Percentiles rank a stretch among this genome's conserved stretches.
phyloP scores from a whole-genome alignment of 2,888 invertebrate genomes.

The Hyppa rectilinea region DNA sequence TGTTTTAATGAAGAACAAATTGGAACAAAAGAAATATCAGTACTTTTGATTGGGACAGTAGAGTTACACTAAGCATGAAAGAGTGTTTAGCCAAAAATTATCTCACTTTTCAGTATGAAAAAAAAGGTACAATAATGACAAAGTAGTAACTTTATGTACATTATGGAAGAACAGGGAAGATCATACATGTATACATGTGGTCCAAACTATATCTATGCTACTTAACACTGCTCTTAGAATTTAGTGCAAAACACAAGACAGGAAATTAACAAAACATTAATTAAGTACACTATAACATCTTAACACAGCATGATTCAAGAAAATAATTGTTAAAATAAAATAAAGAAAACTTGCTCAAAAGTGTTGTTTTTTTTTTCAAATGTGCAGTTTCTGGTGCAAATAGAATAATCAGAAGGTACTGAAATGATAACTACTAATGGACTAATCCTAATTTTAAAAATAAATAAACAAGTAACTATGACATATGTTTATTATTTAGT shows the following conservation, averaged over 20 bases:
- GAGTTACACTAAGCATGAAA: slow-evolving; percentile 3
- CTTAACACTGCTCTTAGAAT: slow-evolving; percentile 69
- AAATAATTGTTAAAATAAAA: slow-evolving; percentile 33
- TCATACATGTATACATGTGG: slow-evolving; percentile 65
- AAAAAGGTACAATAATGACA: not conserved
- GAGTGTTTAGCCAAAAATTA: not conserved
- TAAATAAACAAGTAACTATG: slow-evolving; percentile 72
- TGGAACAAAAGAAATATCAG: slow-evolving; percentile 11
- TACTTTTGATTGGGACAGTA: not conserved
- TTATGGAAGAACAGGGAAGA: slow-evolving; percentile 64
- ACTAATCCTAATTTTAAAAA: slow-evolving; percentile 67
- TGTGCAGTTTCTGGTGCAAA: slow-evolving; percentile 63
- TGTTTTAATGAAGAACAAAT: slow-evolving; percentile 13
- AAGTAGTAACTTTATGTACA: slow-evolving; percentile 33
- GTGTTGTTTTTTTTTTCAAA: slow-evolving; percentile 29
- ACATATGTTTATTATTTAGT: slow-evolving; percentile 62
- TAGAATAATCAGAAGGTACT: slow-evolving; percentile 57
- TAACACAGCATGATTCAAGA: slow-evolving; percentile 49
- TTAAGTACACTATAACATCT: slow-evolving; percentile 75
- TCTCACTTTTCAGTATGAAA: slow-evolving; percentile 2
- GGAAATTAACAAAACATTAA: slow-evolving; percentile 60
- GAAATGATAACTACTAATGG: slow-evolving; percentile 58
- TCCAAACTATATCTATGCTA: slow-evolving; percentile 66
- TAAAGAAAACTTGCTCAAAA: slow-evolving; percentile 30
- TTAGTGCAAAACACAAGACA: slow-evolving; percentile 70